These are phyloP conservation scores for Poeciliopsis retropinna DNA, from an alignment of 2,113 vertebrate genomes.

Conservation along the genomic window DNA sequence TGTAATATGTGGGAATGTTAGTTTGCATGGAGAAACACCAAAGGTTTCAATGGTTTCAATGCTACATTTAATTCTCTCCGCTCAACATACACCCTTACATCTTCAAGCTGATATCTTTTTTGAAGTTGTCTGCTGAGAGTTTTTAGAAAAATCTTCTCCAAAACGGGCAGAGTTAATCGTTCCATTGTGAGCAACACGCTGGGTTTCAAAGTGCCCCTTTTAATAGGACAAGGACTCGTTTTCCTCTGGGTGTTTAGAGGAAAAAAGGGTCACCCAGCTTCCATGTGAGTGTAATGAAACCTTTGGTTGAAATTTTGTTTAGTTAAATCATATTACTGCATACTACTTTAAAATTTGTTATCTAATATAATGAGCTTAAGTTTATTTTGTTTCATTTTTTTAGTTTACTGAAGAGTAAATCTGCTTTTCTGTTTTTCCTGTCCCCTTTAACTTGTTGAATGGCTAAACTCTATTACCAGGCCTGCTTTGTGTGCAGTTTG, in stretches of 20 bases:
- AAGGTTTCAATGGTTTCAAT: not conserved
- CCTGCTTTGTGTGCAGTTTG: constrained; percentile 29
- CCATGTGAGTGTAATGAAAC: constrained; percentile 66
- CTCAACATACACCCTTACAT: not conserved
- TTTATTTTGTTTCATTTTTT: constrained; percentile 23
- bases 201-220: constrained; percentile 79
- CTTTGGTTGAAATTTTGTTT: constrained; percentile 50
- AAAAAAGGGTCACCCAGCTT: constrained; percentile 74
- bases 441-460: constrained; percentile 1
- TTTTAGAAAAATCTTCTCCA: constrained; percentile 59
- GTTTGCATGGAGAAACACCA: not conserved
- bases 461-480: constrained; percentile 7
- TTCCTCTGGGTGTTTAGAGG: constrained; percentile 79
- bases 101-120: constrained; percentile 9
- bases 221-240: constrained; percentile 83
- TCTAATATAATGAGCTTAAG: constrained; percentile 33
- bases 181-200: constrained; percentile 67
- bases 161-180: constrained; percentile 49
- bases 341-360: constrained; percentile 27
- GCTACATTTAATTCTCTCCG: not conserved
- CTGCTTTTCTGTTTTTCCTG: constrained; percentile 22
- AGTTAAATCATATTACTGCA: constrained; percentile 15
- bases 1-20: not conserved
- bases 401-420: not conserved
- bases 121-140: constrained; percentile 30